Conservation (phyloP, 2,797 vertebrate species). For the Clarias pachynema region DNA sequence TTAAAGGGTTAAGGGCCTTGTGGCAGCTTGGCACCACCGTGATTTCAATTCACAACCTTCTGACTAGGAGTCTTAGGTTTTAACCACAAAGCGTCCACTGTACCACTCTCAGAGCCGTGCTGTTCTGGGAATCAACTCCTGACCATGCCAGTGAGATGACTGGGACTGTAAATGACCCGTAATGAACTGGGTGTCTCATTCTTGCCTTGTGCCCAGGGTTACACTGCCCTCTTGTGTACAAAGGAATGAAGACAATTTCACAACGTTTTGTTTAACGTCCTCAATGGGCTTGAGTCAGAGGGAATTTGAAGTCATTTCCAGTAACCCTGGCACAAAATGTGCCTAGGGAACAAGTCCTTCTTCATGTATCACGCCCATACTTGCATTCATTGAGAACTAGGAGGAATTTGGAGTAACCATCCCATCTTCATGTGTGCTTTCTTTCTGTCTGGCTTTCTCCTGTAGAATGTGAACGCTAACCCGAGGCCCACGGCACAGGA, state of each 20-base stretch:
- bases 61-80: not conserved
- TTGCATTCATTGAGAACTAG: not conserved
- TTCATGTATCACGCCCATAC: not conserved
- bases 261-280: not conserved
- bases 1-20: not conserved
- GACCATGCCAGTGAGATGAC: no score
- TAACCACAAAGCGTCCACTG: not conserved
- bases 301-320: not conserved
- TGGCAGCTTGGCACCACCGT: not conserved
- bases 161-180: not conserved
- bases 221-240: conserved; percentile 42
- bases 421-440: not conserved
- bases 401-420: not conserved
- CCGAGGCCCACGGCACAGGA: conserved; percentile 94
- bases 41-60: not conserved
- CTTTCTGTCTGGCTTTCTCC: conserved; percentile 27
- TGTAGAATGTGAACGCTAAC: conserved; percentile 91
- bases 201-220: not conserved
- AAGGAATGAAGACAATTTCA: conserved; percentile 22
- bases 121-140: not conserved
- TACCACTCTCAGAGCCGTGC: not conserved
- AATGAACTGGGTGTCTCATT: no score
- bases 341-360: not conserved
- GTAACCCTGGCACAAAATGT: not conserved
- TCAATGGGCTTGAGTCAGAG: not conserved